A percentile compares a stretch with the other conserved stretches of the same genome.
Conservation (phyloP, 2,113 vertebrate genomes). For the Sinocyclocheilus anophthalmus region DNA sequence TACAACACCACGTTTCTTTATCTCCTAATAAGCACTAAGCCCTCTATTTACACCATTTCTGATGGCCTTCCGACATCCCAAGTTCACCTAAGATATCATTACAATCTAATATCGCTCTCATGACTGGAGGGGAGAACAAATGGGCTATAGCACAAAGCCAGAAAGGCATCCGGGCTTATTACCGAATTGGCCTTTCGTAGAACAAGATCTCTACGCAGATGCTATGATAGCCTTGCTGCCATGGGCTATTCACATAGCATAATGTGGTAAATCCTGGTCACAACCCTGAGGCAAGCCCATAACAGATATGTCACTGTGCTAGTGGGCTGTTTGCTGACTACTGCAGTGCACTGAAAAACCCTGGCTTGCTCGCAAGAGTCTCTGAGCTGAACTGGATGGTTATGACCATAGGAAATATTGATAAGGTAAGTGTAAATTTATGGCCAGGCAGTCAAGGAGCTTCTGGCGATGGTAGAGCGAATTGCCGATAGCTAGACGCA, state of each 20-base stretch:
- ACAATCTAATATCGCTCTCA: slow-evolving; percentile 29
- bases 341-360: background rate
- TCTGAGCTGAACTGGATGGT: background rate
- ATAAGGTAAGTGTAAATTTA: slow-evolving; percentile 7
- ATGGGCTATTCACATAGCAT: slow-evolving; percentile 47
- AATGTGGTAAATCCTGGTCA: slow-evolving; percentile 54
- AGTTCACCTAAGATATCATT: slow-evolving; percentile 49
- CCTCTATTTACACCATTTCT: background rate
- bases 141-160: slow-evolving; percentile 30
- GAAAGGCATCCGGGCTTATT: slow-evolving; percentile 37
- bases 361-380: background rate
- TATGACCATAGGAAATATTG: slow-evolving; percentile 9
- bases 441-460: background rate
- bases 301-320: slow-evolving; percentile 21
- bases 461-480: background rate
- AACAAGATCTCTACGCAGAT: slow-evolving; percentile 34
- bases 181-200: slow-evolving; percentile 28
- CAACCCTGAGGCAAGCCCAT: slow-evolving; percentile 37
- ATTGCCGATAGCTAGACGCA: background rate
- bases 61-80: slow-evolving; percentile 10
- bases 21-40: background rate
- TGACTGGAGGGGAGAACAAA: slow-evolving; percentile 39
- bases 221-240: slow-evolving; percentile 34
- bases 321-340: background rate
- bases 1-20: background rate